These are phyloP conservation scores for Gymnoscopelus microlampas DNA, from an alignment of 2,797 vertebrate genomes.

Conservation along the genomic window DNA sequence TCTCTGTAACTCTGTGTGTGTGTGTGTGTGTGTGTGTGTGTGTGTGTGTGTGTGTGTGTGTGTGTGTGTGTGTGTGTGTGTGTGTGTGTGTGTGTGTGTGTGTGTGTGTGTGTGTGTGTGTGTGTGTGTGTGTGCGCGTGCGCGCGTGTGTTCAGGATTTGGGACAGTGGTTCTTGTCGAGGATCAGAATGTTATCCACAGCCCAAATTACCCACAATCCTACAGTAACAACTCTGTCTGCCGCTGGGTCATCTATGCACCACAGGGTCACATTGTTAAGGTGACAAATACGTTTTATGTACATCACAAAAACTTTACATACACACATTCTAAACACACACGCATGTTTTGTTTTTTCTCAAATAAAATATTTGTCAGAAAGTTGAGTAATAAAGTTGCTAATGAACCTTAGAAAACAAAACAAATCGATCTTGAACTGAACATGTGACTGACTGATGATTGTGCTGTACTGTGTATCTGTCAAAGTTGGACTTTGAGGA, in stretches of 20 bases:
- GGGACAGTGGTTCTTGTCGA: slow-evolving; percentile 79
- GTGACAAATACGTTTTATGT: slow-evolving; percentile 59
- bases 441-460: not conserved
- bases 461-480: slow-evolving; percentile 13
- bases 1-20: not conserved
- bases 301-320: not conserved
- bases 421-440: not conserved
- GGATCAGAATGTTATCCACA: slow-evolving; percentile 79
- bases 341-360: too few species aligned
- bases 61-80: slow-evolving; percentile 26
- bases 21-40: slow-evolving; percentile 33
- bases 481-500: slow-evolving; percentile 84
- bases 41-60: slow-evolving; percentile 67
- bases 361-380: too few species aligned
- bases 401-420: too few species aligned
- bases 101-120: slow-evolving; percentile 43
- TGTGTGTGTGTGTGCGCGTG: slow-evolving; percentile 64
- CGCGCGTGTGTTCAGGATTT: slow-evolving; percentile 75
- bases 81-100: slow-evolving; percentile 18
- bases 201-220: slow-evolving; percentile 78
- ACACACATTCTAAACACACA: not conserved
- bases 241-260: slow-evolving; percentile 84
- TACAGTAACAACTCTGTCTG: slow-evolving; percentile 79
- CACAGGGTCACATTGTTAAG: slow-evolving; percentile 80
- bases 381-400: too few species aligned